Percentiles rank a stretch among this genome's conserved stretches.
phyloP scores from a whole-genome alignment of 2,888 invertebrate genomes.

The Drosophila melanosoma region DNA sequence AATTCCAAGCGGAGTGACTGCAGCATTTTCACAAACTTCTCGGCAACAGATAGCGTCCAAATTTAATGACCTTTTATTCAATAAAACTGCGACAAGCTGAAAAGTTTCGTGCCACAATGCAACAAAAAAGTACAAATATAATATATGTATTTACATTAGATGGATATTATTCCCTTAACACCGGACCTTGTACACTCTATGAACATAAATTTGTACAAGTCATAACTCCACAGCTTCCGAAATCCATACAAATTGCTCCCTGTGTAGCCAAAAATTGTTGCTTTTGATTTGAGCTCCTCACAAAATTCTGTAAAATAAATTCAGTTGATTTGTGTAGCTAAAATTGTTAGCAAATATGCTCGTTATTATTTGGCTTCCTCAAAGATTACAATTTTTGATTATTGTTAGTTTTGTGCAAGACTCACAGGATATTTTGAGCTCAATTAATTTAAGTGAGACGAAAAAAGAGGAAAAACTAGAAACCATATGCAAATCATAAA shows the following conservation, averaged over 20 bases:
- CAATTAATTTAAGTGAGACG: background rate
- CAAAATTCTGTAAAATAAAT: background rate
- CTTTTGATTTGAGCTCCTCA: background rate
- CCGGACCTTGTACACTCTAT: background rate
- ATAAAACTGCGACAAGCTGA: constrained; percentile 71
- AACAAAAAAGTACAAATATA: background rate
- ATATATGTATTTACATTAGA: background rate
- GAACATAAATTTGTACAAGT: background rate
- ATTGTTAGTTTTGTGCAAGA: background rate
- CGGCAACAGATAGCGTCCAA: constrained; percentile 79
- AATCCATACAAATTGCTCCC: background rate
- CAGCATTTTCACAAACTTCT: constrained; percentile 71
- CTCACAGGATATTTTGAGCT: background rate
- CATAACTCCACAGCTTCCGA: background rate
- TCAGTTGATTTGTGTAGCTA: background rate
- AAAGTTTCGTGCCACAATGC: constrained; percentile 40
- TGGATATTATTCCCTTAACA: background rate
- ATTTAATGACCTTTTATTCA: constrained; percentile 80
- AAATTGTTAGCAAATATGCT: background rate
- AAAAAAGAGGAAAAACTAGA: background rate
- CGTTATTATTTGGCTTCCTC: background rate
- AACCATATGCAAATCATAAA: constrained; percentile 8
- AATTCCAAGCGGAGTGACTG: constrained; percentile 29
- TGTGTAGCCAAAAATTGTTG: background rate
- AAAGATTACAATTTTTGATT: constrained; percentile 18